Conservation (phyloP, 2,113 vertebrate genomes). For the Pelodiscus sinensis region DNA sequence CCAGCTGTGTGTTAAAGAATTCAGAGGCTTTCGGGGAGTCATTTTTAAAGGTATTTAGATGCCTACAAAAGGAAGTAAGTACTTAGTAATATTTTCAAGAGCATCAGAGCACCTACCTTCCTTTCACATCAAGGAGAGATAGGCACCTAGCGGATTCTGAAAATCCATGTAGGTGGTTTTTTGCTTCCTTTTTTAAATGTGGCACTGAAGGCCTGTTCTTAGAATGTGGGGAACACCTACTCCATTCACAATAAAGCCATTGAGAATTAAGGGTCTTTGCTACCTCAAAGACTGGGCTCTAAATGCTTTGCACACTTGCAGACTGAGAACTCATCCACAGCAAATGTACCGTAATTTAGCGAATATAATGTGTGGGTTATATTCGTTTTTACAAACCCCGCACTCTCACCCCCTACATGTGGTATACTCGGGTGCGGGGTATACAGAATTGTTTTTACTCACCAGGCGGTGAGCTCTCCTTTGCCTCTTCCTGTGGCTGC, state of each 20-base stretch:
- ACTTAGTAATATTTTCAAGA: neutral
- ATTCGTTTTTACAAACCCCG: no score
- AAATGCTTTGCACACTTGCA: neutral
- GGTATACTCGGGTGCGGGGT: no score
- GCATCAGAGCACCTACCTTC: neutral
- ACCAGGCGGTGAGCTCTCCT: no score
- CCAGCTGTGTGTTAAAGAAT: neutral
- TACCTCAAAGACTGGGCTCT: neutral
- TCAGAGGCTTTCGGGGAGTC: neutral
- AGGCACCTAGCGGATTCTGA: neutral
- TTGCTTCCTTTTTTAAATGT: neutral
- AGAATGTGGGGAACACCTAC: neutral
- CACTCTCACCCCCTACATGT: no score
- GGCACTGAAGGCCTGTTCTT: no score
- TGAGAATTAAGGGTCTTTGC: neutral
- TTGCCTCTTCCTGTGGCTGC: no score
- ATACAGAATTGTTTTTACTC: no score
- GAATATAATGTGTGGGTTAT: no score
- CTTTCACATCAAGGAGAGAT: neutral
- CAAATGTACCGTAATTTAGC: no score
- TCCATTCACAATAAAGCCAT: neutral
- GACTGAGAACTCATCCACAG: no score
- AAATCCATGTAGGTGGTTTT: neutral
- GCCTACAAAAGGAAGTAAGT: neutral
- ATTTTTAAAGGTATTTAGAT: neutral